Percentiles rank a stretch among this genome's conserved stretches.
Evolutionary conservation across 64 coral and sea anemone species (phyloP).

Genomic region (Actinia tenebrosa): DNA sequence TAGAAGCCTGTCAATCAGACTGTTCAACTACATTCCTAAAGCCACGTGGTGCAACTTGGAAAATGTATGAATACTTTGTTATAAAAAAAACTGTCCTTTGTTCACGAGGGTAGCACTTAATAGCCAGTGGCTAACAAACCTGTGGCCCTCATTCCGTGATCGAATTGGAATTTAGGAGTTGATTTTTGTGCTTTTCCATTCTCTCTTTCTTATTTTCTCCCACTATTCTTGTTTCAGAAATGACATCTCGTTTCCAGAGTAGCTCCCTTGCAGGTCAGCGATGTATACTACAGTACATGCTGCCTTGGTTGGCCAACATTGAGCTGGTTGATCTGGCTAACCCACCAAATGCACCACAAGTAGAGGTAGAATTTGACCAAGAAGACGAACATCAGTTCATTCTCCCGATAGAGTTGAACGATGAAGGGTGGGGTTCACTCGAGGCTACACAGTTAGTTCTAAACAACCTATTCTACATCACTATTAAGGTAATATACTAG

Average conservation of each 20-base stretch:
- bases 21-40: too few relatives aligned
- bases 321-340: slow-evolving; percentile 88
- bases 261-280: slow-evolving; percentile 70
- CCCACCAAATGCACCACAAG: slow-evolving; percentile 23
- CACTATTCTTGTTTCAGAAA: slow-evolving; percentile 45
- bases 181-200: neutral
- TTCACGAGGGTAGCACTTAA: too few relatives aligned
- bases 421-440: slow-evolving; percentile 94
- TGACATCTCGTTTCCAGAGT: slow-evolving; percentile 90
- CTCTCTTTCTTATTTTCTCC: slow-evolving; percentile 30
- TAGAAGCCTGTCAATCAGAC: too few relatives aligned
- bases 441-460: slow-evolving; percentile 91
- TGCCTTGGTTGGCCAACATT: slow-evolving; percentile 90
- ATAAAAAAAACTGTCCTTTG: too few relatives aligned
- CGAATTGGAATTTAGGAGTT: too few relatives aligned
- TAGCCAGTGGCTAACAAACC: too few relatives aligned
- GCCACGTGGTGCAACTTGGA: too few relatives aligned
- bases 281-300: slow-evolving; percentile 87
- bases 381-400: slow-evolving; percentile 59
- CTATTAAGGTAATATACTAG: slow-evolving; percentile 62
- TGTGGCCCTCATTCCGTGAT: too few relatives aligned
- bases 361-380: slow-evolving; percentile 48
- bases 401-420: slow-evolving; percentile 68
- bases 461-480: slow-evolving; percentile 93
- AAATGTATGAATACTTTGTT: too few relatives aligned